Base-by-base conservation (phyloP, 2,113 vertebrate genomes). In the Pedionomus torquatus region DNA sequence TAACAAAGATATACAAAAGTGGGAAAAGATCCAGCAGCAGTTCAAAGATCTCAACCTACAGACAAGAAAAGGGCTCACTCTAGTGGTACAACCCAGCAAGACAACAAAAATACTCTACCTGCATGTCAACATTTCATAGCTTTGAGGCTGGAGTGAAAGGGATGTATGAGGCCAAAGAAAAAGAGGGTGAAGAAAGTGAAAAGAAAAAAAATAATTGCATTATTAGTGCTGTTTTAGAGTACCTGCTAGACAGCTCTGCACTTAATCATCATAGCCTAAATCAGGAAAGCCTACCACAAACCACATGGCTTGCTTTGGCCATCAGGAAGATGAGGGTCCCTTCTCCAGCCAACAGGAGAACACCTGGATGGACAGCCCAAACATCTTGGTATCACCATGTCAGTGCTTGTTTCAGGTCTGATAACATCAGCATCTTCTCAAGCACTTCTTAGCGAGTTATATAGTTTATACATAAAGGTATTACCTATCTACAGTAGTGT, bases 21-120 rank as follows among this genome's bases (percentile, higher is more conserved):
- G 41, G 63, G n/a, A 77, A 41, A 72, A 69, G 49, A 65, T 90
- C 33, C 79, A 88, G 17, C 5, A 74, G 13, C 28, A 72, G 66
- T 85, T 77, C 83, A 92, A 94, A 90, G 68, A 61, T 52, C 33
- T 60, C 14, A 18, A 72, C 90, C 61, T 44, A 64, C 78, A 90
- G 39, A 39, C 66, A 96, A 90, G 83, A 96, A 90, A 95, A 96
- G 68, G 76, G 75, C 88, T 96, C 83, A 0, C 92, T 93, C 88
- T 95, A 95, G 90, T 95, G 92, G 95, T 66, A 66, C 33, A 86
- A 92, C 7, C 4, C 79, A 93, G 71, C 7, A 83, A 90, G 82
- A 83, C 57, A 90, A 17, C 8, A 55, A 68, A 75, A 74, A 28
- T 58, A 4, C 18, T 85, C 20, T 18, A 24, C 15, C 18, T 87